phyloP scores from a whole-genome alignment of 2,888 invertebrate genomes.

The Uloborus plumipes region DNA sequence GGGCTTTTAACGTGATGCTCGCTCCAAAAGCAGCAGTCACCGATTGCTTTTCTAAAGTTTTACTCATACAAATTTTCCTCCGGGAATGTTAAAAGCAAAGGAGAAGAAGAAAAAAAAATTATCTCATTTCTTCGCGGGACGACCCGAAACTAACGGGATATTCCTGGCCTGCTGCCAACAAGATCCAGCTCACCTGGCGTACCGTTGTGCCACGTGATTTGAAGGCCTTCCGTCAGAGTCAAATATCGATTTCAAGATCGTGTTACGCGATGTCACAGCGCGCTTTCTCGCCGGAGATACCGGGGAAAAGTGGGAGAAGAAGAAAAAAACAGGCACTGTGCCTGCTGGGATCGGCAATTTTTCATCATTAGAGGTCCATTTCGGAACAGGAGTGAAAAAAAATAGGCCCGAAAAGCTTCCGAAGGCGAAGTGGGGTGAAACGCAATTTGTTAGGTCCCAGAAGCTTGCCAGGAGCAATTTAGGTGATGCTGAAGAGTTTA shows the following conservation, averaged over 20 bases:
- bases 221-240: conserved; percentile 8
- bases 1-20: too few relatives aligned
- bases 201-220: conserved; percentile 41
- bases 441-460: too few relatives aligned
- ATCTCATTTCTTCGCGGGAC: conserved; percentile 7
- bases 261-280: conserved; percentile 33
- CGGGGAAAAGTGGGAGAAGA: conserved; percentile 1
- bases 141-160: conserved; percentile 7
- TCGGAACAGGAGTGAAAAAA: too few relatives aligned
- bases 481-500: too few relatives aligned
- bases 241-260: conserved; percentile 39
- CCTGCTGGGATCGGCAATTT: conserved; percentile 1
- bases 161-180: conserved; percentile 42
- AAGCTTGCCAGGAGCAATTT: too few relatives aligned
- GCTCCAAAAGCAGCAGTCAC: too few relatives aligned
- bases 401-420: too few relatives aligned
- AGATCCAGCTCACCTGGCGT: conserved; percentile 36
- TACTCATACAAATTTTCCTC: too few relatives aligned
- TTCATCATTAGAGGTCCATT: conserved; percentile 6
- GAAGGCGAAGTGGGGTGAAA: too few relatives aligned
- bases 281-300: conserved; percentile 11
- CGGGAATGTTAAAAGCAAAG: neutral
- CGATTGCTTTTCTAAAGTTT: too few relatives aligned
- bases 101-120: conserved; percentile 13
- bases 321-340: neutral